These are phyloP conservation scores for Sarcophaga subvicina DNA, from an alignment of 2,888 invertebrate genomes.

Conservation along the genomic window DNA sequence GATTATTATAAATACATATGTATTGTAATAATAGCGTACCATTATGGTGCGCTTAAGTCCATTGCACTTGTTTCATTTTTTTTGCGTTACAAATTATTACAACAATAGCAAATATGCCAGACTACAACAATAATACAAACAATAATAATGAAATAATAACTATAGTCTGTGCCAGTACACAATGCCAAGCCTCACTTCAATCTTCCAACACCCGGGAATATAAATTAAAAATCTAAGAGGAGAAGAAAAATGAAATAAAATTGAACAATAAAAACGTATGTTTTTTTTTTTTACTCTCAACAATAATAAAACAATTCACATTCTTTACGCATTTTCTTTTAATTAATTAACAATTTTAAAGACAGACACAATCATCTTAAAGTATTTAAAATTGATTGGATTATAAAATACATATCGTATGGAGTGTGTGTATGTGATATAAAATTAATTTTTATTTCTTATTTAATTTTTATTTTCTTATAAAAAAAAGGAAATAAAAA, in stretches of 20 bases:
- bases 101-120: constrained; percentile 26
- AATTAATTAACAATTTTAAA: constrained; percentile 53
- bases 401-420: constrained; percentile 18
- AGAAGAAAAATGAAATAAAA: constrained; percentile 9
- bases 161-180: not conserved
- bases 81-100: not conserved
- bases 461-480: constrained; percentile 4
- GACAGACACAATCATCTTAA: constrained; percentile 28
- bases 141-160: too few species aligned
- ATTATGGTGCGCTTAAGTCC: too few species aligned
- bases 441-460: not conserved
- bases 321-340: constrained; percentile 60
- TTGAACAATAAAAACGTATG: constrained; percentile 43
- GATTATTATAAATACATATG: too few species aligned
- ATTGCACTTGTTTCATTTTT: too few species aligned
- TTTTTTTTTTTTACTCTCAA: constrained; percentile 12
- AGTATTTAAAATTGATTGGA: constrained; percentile 45
- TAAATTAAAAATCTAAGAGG: constrained; percentile 46
- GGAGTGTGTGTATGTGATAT: too few species aligned
- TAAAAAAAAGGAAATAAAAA: not conserved
- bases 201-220: constrained; percentile 57
- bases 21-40: too few species aligned
- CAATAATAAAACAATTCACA: constrained; percentile 49
- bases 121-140: not conserved
- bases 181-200: constrained; percentile 66